Conservation (phyloP, 1,140 invertebrate genomes). For the Mizuhopecten yessoensis region DNA sequence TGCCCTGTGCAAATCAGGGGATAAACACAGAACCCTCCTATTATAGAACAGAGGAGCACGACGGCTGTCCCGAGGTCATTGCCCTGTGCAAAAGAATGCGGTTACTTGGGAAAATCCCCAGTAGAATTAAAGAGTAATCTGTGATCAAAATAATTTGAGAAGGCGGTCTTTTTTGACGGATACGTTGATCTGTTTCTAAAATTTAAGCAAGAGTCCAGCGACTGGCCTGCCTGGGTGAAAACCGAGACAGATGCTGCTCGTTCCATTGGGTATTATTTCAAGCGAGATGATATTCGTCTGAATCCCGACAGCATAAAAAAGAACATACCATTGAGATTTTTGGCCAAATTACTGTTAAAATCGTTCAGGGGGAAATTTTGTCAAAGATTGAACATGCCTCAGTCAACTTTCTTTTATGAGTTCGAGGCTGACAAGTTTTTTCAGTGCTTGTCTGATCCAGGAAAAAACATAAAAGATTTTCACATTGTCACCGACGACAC, state of each 20-base stretch:
- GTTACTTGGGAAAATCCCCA: too few relatives aligned
- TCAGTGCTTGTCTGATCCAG: conserved; percentile 70
- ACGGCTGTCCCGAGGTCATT: too few relatives aligned
- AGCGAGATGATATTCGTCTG: conserved; percentile 80
- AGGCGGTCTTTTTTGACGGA: conserved; percentile 61
- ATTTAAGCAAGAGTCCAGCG: conserved; percentile 70
- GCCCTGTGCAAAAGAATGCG: too few relatives aligned
- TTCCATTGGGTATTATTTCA: conserved; percentile 78
- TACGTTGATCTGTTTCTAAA: conserved; percentile 71
- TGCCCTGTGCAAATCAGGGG: too few relatives aligned
- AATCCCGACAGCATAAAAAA: conserved; percentile 76
- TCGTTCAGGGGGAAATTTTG: conserved; percentile 75
- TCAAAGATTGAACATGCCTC: conserved; percentile 61
- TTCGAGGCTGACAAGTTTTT: conserved; percentile 67
- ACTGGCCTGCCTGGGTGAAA: conserved; percentile 62
- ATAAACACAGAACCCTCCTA: too few relatives aligned
- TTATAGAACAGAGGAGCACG: too few relatives aligned
- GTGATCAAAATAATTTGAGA: too few relatives aligned
- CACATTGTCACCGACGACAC: conserved; percentile 60
- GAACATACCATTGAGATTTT: conserved; percentile 76
- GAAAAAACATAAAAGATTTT: conserved; percentile 60
- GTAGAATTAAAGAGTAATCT: too few relatives aligned
- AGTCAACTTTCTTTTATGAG: conserved; percentile 59
- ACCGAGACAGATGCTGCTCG: conserved; percentile 52
- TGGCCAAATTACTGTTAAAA: conserved; percentile 74